Percentiles rank a stretch among this genome's conserved stretches.
phyloP scores from a whole-genome alignment of 2,888 invertebrate species.

The Acronicta aceris region DNA sequence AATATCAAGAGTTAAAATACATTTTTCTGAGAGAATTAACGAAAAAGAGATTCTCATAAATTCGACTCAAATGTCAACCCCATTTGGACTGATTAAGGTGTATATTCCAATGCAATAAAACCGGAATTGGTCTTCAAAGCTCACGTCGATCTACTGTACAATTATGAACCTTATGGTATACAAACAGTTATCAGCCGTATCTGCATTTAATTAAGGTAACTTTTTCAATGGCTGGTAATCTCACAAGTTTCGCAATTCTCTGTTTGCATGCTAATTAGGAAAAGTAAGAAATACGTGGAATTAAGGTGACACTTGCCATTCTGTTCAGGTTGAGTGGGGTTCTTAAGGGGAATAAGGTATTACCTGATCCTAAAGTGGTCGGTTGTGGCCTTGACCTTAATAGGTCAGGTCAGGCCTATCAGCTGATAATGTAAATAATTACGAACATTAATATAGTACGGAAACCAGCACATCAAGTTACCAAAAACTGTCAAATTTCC shows the following conservation, averaged over 20 bases:
- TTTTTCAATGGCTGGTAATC: conserved; percentile 5
- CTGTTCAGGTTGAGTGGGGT: background rate
- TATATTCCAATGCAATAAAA: conserved; percentile 7
- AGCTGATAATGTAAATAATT: no score
- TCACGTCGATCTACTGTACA: background rate
- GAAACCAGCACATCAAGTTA: no score
- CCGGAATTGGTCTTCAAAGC: background rate
- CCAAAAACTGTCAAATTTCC: no score
- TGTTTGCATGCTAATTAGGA: conserved; percentile 5
- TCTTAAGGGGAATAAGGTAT: background rate
- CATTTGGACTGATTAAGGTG: background rate
- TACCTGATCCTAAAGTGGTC: background rate
- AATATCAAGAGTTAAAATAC: accelerated
- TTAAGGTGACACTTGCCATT: conserved; percentile 11
- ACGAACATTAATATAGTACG: no score
- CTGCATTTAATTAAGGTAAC: background rate
- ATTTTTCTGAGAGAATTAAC: background rate
- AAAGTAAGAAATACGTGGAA: background rate
- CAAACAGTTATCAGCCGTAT: background rate
- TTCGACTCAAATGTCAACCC: conserved; percentile 15
- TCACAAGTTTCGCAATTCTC: background rate
- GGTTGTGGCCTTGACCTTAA: background rate
- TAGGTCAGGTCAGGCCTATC: background rate
- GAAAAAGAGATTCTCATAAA: background rate
- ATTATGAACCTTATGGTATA: background rate